phyloP scores from a whole-genome alignment of 2,888 invertebrate species.

The Chouioia cunea region DNA sequence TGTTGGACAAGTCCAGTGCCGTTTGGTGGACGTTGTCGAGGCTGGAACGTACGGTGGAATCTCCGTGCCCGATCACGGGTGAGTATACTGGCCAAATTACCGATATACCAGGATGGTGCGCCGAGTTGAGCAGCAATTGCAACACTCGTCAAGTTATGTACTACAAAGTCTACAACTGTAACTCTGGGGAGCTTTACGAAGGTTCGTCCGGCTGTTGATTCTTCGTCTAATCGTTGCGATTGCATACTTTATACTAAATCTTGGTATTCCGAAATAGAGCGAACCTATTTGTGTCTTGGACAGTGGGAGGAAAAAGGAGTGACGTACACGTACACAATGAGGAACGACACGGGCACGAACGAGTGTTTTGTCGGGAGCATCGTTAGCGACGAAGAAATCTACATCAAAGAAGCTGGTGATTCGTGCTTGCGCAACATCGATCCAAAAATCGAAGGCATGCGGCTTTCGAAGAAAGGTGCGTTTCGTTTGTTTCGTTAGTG shows the following conservation, averaged over 20 bases:
- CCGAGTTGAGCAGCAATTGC: conserved; percentile 77
- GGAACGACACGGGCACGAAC: conserved; percentile 73
- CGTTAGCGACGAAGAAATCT: conserved; percentile 73
- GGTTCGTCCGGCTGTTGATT: conserved; percentile 59
- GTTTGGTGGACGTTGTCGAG: conserved; percentile 58
- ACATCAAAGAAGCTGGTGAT: conserved; percentile 77
- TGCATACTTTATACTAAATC: conserved; percentile 4
- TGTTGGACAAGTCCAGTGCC: conserved; percentile 26
- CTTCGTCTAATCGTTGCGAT: background rate
- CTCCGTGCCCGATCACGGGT: conserved; percentile 77
- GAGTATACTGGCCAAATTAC: conserved; percentile 77
- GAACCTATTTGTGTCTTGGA: conserved; percentile 76
- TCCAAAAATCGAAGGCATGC: conserved; percentile 75
- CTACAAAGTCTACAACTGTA: conserved; percentile 76
- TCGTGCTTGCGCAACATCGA: conserved; percentile 75
- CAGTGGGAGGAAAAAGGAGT: conserved; percentile 76
- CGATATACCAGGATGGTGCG: conserved; percentile 73
- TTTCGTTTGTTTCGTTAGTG: background rate
- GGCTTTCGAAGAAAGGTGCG: conserved; percentile 71
- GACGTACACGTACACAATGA: conserved; percentile 76
- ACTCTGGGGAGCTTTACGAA: conserved; percentile 74
- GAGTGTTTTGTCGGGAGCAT: conserved; percentile 77
- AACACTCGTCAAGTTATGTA: conserved; percentile 77
- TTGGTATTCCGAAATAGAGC: conserved; percentile 66
- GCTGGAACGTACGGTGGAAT: conserved; percentile 67